These are phyloP conservation scores for Macrophya alboannulata DNA, from an alignment of 2,888 invertebrate species.

Conservation along the genomic window DNA sequence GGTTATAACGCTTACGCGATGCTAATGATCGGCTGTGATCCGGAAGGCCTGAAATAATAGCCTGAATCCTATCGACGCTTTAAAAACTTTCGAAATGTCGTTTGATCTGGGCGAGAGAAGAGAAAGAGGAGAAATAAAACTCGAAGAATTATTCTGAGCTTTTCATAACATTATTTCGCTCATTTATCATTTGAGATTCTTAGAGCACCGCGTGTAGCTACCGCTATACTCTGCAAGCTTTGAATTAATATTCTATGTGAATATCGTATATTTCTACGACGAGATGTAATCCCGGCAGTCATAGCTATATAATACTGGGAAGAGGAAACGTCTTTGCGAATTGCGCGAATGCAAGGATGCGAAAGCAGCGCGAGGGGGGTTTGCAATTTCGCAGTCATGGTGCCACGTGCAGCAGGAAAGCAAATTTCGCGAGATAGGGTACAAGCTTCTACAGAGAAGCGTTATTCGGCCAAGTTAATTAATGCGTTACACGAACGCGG, in stretches of 20 bases:
- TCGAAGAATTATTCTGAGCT: not conserved
- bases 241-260: conserved; percentile 2
- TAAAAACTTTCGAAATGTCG: not conserved
- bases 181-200: not conserved
- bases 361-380: not conserved
- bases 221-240: not conserved
- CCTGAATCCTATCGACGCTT: conserved; percentile 27
- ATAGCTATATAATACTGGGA: not conserved
- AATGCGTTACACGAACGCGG: conserved; percentile 25
- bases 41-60: conserved; percentile 40
- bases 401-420: conserved; percentile 31
- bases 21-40: not conserved
- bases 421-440: conserved; percentile 1
- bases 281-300: not conserved
- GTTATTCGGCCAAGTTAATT: conserved; percentile 38
- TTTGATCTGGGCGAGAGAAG: not conserved
- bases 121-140: not conserved
- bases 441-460: conserved; percentile 1
- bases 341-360: not conserved
- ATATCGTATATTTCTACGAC: not conserved
- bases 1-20: not conserved
- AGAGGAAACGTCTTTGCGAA: conserved; percentile 12
- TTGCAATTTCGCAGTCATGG: conserved; percentile 41
- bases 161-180: not conserved
- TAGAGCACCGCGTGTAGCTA: not conserved